Conservation (phyloP, 2,797 vertebrate genomes). For the Chelon auratus region DNA sequence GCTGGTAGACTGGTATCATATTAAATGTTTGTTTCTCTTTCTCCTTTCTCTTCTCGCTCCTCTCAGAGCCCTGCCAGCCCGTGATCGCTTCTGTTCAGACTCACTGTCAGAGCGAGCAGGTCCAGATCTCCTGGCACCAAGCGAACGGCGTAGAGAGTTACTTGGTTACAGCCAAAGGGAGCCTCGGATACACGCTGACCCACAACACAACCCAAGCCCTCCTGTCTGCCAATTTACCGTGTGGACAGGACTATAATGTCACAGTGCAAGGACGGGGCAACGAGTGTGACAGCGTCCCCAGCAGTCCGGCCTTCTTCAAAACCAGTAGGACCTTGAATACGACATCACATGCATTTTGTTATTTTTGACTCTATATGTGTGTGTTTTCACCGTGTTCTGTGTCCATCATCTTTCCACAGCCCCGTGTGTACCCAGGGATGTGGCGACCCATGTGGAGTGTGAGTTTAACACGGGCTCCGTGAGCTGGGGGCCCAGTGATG, state of each 20-base stretch:
- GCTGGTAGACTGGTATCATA: background rate
- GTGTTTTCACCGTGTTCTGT: background rate
- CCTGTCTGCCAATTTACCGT: conserved; percentile 64
- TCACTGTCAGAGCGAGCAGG: conserved; percentile 62
- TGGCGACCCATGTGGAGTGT: conserved; percentile 64
- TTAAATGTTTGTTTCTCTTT: background rate
- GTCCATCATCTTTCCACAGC: conserved; percentile 49
- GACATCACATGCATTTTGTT: no score
- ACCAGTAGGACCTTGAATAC: conserved; percentile 60
- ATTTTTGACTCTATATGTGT: background rate
- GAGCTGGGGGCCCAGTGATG: conserved; percentile 74
- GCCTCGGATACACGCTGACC: conserved; percentile 50
- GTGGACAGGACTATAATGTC: conserved; percentile 79
- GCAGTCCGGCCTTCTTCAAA: conserved; percentile 64
- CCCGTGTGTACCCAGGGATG: conserved; percentile 71
- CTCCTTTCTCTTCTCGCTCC: conserved; percentile 1
- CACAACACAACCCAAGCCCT: conserved; percentile 60
- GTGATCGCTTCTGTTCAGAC: conserved; percentile 48
- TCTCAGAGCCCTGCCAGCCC: conserved; percentile 79
- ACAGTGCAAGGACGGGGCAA: conserved; percentile 65
- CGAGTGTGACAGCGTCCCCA: conserved; percentile 66
- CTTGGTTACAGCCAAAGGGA: conserved; percentile 66
- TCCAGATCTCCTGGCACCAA: conserved; percentile 73
- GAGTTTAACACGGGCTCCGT: conserved; percentile 60
- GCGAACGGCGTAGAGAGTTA: conserved; percentile 59